These are phyloP conservation scores for Solen grandis DNA, from an alignment of 1,140 invertebrate genomes.

Conservation along the genomic window DNA sequence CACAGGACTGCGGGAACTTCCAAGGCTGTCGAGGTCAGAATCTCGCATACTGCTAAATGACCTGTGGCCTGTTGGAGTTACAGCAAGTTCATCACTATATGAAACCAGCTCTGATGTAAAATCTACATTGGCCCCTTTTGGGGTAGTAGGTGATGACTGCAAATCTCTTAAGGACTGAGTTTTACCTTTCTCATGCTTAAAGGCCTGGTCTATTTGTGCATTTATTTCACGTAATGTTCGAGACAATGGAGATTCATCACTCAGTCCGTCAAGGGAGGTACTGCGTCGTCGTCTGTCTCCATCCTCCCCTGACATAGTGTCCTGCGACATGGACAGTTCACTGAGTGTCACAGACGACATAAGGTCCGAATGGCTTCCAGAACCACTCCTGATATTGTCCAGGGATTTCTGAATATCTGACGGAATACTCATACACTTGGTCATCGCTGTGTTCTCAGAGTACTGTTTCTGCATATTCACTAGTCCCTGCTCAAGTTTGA, in stretches of 20 bases:
- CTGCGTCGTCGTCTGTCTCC: constrained; percentile 63
- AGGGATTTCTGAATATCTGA: constrained; percentile 76
- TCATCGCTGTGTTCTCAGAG: constrained; percentile 60
- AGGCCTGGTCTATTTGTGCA: constrained; percentile 74
- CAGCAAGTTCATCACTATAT: constrained; percentile 48
- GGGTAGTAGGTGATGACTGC: constrained; percentile 49
- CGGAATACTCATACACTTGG: constrained; percentile 77
- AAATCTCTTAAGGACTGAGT: constrained; percentile 41
- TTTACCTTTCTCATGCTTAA: constrained; percentile 64
- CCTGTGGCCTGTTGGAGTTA: constrained; percentile 51
- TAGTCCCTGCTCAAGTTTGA: constrained; percentile 51
- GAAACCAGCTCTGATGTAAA: constrained; percentile 29
- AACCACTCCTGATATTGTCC: constrained; percentile 72
- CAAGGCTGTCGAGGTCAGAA: neutral
- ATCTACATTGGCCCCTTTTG: constrained; percentile 12
- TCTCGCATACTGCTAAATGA: constrained; percentile 57
- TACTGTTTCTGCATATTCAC: constrained; percentile 34
- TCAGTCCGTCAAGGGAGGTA: constrained; percentile 72
- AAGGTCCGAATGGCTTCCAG: constrained; percentile 68
- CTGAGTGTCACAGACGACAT: constrained; percentile 76
- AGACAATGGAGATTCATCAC: constrained; percentile 69
- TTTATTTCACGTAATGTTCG: constrained; percentile 73
- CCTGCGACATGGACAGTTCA: constrained; percentile 74
- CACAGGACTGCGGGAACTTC: neutral
- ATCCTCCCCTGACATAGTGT: constrained; percentile 63